phyloP scores from a whole-genome alignment of 2,888 invertebrate species.

The Scaptomyza flava region DNA sequence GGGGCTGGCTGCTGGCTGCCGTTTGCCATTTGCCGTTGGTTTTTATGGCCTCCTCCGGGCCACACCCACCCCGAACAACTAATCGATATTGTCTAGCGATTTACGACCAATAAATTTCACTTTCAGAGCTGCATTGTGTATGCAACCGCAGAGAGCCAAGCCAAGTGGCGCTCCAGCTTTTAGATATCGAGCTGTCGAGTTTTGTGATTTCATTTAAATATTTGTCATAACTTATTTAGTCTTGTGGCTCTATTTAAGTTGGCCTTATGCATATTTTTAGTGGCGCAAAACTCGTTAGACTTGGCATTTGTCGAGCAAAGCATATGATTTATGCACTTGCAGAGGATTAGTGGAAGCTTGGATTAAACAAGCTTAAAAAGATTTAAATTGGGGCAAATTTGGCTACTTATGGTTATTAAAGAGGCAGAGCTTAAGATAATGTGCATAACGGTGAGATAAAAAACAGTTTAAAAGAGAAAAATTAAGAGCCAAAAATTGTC shows the following conservation, averaged over 20 bases:
- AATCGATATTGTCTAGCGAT: slow-evolving; percentile 76
- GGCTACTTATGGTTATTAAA: slow-evolving; percentile 20
- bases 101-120: slow-evolving; percentile 75
- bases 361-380: slow-evolving; percentile 13
- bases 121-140: slow-evolving; percentile 63
- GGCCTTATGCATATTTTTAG: slow-evolving; percentile 32
- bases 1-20: slow-evolving; percentile 24
- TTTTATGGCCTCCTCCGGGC: slow-evolving; percentile 61
- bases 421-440: slow-evolving; percentile 25
- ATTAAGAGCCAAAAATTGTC: not conserved
- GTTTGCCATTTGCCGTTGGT: slow-evolving; percentile 60
- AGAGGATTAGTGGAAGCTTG: slow-evolving; percentile 34
- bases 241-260: slow-evolving; percentile 65
- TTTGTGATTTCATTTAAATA: slow-evolving; percentile 58
- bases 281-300: slow-evolving; percentile 42
- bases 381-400: slow-evolving; percentile 33
- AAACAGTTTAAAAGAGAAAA: not conserved
- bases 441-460: not conserved
- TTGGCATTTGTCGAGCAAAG: slow-evolving; percentile 37
- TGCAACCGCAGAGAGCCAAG: slow-evolving; percentile 16
- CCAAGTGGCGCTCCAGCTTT: slow-evolving; percentile 49
- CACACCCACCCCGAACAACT: slow-evolving; percentile 71
- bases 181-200: slow-evolving; percentile 22
- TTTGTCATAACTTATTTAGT: slow-evolving; percentile 69
- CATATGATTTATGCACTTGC: slow-evolving; percentile 35